Conservation (phyloP, 2,888 invertebrate species). For the Diplolepis rosae region DNA sequence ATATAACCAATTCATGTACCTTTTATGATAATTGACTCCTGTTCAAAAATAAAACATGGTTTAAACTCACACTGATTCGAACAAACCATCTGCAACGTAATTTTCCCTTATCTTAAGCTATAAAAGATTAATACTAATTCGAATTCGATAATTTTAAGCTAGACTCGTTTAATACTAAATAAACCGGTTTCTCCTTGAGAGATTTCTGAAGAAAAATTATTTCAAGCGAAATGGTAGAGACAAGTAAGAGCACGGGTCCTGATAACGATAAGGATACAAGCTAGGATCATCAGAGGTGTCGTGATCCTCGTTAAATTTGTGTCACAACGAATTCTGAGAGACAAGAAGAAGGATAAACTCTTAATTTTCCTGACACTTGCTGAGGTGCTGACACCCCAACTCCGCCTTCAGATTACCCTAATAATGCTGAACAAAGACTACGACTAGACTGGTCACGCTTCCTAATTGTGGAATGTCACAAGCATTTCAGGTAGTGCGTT, state of each 20-base stretch:
- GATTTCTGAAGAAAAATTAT: neutral
- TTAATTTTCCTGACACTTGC: slow-evolving; percentile 19
- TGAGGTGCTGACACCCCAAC: slow-evolving; percentile 1
- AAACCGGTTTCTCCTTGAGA: slow-evolving; percentile 3
- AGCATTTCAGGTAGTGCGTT: slow-evolving; percentile 56
- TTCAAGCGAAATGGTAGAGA: neutral
- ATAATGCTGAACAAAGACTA: neutral
- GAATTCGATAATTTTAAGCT: neutral
- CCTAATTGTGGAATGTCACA: slow-evolving; percentile 64
- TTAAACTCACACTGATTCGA: neutral
- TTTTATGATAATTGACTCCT: too few relatives aligned
- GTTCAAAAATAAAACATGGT: neutral
- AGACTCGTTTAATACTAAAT: neutral
- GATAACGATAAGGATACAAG: slow-evolving; percentile 16
- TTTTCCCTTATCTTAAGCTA: neutral
- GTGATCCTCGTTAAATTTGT: slow-evolving; percentile 6
- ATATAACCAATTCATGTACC: neutral
- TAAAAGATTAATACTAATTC: neutral
- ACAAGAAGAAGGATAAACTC: slow-evolving; percentile 2
- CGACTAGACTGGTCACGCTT: slow-evolving; percentile 60
- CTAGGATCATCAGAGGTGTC: neutral
- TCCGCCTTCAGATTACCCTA: slow-evolving; percentile 12
- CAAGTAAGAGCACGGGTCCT: neutral
- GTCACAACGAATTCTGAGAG: neutral
- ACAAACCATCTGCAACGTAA: neutral